A percentile compares a stretch with the other conserved stretches of the same genome.
phyloP scores from a whole-genome alignment of 2,797 vertebrate genomes.

The Melanotaenia nigrans region DNA sequence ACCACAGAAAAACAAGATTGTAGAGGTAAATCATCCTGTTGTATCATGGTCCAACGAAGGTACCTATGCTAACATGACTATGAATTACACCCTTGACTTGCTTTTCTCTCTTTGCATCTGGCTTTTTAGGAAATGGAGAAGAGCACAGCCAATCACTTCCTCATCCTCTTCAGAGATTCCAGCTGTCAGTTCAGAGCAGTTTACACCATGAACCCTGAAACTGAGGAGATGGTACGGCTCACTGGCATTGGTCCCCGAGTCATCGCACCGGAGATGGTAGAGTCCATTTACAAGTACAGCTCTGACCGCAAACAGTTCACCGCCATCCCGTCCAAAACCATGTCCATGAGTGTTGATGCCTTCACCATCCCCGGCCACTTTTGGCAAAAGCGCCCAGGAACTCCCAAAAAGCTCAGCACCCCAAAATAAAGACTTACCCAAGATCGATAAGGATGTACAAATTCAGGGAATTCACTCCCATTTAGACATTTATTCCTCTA shows the following conservation, averaged over 20 bases:
- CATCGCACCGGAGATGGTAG: constrained; percentile 86
- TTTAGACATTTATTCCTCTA: constrained; percentile 16
- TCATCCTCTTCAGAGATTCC: constrained; percentile 92
- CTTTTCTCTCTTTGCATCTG: background rate
- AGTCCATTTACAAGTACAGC: constrained; percentile 95
- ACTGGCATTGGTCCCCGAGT: constrained; percentile 89
- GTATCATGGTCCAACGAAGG: constrained; percentile 48
- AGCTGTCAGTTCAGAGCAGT: constrained; percentile 94
- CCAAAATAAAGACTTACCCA: constrained; percentile 83
- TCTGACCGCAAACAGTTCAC: constrained; percentile 96
- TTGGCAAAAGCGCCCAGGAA: constrained; percentile 93
- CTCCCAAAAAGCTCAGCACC: constrained; percentile 91
- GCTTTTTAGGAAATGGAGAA: constrained; percentile 89
- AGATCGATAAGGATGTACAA: constrained; percentile 29
- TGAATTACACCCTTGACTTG: background rate
- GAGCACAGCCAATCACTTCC: constrained; percentile 91
- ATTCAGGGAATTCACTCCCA: constrained; percentile 59
- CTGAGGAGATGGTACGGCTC: constrained; percentile 88
- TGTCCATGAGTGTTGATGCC: constrained; percentile 96
- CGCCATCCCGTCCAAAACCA: constrained; percentile 93
- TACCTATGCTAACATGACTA: background rate
- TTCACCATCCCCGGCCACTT: constrained; percentile 93
- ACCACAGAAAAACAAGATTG: constrained; percentile 88
- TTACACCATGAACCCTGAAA: constrained; percentile 90
- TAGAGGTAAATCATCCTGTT: constrained; percentile 77